Conservation (phyloP, 2,113 vertebrate genomes). For the Chrysochloris asiatica region DNA sequence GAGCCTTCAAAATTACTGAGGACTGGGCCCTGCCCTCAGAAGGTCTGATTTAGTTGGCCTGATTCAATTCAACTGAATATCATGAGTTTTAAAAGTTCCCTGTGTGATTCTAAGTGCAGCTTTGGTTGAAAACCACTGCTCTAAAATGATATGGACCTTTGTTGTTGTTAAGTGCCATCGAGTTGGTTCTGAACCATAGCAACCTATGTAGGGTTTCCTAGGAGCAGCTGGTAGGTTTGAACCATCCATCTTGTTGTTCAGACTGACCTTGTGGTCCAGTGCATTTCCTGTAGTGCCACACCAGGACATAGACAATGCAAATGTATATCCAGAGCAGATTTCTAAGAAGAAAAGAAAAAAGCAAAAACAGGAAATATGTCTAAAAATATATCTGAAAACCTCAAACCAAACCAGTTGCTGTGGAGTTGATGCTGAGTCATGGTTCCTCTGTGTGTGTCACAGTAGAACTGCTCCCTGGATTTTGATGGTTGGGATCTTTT, state of each 20-base stretch:
- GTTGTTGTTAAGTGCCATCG: no score
- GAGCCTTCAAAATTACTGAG: neutral
- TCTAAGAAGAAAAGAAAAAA: neutral
- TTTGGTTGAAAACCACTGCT: neutral
- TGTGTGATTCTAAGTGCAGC: neutral
- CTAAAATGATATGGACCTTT: neutral
- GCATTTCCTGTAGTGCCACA: no score
- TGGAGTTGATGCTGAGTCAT: neutral
- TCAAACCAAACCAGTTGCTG: neutral
- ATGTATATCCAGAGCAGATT: neutral
- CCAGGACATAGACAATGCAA: no score
- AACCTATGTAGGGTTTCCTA: no score
- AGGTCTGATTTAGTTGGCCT: neutral
- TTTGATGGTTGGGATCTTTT: neutral
- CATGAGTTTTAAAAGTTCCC: neutral
- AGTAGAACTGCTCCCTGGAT: neutral
- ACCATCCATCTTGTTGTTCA: no score
- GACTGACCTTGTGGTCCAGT: no score
- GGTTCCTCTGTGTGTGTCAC: neutral
- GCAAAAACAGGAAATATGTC: neutral
- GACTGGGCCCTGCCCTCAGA: neutral
- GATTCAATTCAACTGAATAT: neutral
- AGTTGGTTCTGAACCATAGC: no score
- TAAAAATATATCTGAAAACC: neutral
- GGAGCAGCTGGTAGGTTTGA: no score